These are phyloP conservation scores for Drosophila funebris DNA, from an alignment of 1,140 invertebrate genomes.

Conservation along the genomic window DNA sequence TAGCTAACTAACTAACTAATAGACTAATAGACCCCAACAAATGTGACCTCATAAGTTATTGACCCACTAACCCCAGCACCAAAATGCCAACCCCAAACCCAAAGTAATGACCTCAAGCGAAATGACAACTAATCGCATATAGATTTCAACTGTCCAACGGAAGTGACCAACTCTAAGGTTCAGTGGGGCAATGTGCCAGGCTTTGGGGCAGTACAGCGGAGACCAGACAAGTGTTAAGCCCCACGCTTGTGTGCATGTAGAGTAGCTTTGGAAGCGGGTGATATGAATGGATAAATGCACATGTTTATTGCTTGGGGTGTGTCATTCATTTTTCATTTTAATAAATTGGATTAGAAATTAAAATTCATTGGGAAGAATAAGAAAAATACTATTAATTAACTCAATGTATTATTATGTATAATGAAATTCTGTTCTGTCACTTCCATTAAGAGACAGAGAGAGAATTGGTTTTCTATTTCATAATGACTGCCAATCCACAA, in stretches of 20 bases:
- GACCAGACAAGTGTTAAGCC: slow-evolving; percentile 56
- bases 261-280: neutral
- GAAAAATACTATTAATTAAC: too few species aligned
- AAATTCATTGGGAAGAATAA: neutral
- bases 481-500: neutral
- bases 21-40: slow-evolving; percentile 27
- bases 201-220: slow-evolving; percentile 17
- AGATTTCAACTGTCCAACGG: slow-evolving; percentile 61
- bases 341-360: too few species aligned
- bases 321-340: too few species aligned
- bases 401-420: too few species aligned
- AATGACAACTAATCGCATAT: slow-evolving; percentile 76
- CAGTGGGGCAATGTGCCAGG: neutral
- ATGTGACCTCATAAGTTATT: slow-evolving; percentile 75
- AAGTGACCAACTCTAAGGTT: slow-evolving; percentile 50
- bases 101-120: slow-evolving; percentile 71
- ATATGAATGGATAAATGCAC: slow-evolving; percentile 18
- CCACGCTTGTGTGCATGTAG: neutral
- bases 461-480: too few species aligned
- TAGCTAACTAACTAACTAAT: slow-evolving; percentile 27
- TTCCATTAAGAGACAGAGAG: too few species aligned
- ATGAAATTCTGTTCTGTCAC: too few species aligned
- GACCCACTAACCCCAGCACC: slow-evolving; percentile 67
- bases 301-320: too few species aligned
- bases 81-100: slow-evolving; percentile 29